A percentile compares a stretch with the other conserved stretches of the same genome.
phyloP scores from a whole-genome alignment of 23 tunicate genomes.

The Styela plicata region DNA sequence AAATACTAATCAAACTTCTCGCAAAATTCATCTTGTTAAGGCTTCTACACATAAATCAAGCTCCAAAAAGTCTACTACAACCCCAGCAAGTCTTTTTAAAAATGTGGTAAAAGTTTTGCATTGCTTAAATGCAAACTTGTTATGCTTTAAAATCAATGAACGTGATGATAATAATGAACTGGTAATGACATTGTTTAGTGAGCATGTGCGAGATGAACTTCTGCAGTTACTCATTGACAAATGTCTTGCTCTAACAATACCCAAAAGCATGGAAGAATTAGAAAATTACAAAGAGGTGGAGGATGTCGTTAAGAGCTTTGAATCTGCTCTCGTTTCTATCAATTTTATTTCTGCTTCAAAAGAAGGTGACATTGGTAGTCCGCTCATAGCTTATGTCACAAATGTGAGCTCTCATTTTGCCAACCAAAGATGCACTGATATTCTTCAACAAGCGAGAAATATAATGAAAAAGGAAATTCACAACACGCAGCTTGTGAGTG shows the following conservation, averaged over 20 bases:
- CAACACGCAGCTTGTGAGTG: constrained; percentile 26
- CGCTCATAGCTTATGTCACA: constrained; percentile 37
- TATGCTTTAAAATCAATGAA: not conserved
- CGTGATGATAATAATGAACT: not conserved
- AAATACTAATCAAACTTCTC: not conserved
- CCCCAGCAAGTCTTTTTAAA: constrained; percentile 3
- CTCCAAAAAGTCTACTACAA: not conserved
- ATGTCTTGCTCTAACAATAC: constrained; percentile 23
- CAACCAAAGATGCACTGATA: constrained; percentile 47
- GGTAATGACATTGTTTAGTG: constrained; percentile 15
- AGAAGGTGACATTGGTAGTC: not conserved
- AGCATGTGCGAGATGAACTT: not conserved
- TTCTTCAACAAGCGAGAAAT: constrained; percentile 41
- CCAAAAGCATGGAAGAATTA: constrained; percentile 25
- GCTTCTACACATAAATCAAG: not conserved
- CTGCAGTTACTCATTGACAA: constrained; percentile 15
- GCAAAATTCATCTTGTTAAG: not conserved
- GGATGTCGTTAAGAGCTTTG: not conserved
- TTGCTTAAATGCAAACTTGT: constrained; percentile 5
- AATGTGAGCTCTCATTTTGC: constrained; percentile 75
- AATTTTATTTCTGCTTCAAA: not conserved
- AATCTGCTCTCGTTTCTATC: not conserved
- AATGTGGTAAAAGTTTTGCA: not conserved
- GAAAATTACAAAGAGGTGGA: constrained; percentile 26
- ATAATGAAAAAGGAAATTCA: constrained; percentile 50